Evolutionary conservation across 2,888 invertebrate species (phyloP).

Genomic region (Agrotis clavis): DNA sequence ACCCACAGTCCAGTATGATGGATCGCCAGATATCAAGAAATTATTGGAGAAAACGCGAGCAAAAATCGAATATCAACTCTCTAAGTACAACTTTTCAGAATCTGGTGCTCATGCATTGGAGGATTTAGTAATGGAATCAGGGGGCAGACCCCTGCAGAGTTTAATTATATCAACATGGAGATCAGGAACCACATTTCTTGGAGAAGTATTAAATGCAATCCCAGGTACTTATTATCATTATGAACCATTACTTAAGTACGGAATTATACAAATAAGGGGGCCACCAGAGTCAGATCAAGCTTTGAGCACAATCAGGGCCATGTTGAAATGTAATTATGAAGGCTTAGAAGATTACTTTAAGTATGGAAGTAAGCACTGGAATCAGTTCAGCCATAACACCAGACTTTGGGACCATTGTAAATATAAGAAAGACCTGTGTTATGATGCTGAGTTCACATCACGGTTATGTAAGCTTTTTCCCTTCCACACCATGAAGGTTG

Average conservation of each 20-base stretch:
- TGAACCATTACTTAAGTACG: conserved; percentile 96
- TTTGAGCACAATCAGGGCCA: conserved; percentile 92
- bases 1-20: conserved; percentile 83
- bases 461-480: conserved; percentile 96
- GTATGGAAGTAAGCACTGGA: conserved; percentile 94
- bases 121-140: conserved; percentile 93
- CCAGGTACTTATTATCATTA: conserved; percentile 97
- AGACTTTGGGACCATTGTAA: conserved; percentile 96
- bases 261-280: conserved; percentile 95
- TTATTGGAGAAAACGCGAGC: conserved; percentile 82
- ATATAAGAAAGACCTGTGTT: conserved; percentile 88
- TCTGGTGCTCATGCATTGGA: conserved; percentile 90
- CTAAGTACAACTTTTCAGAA: conserved; percentile 80
- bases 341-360: conserved; percentile 94
- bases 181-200: conserved; percentile 97
- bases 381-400: conserved; percentile 96
- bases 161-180: conserved; percentile 97
- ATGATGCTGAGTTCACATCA: conserved; percentile 92
- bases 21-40: conserved; percentile 81
- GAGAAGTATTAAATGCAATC: conserved; percentile 95
- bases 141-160: conserved; percentile 94
- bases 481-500: conserved; percentile 97
- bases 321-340: conserved; percentile 95
- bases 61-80: conserved; percentile 84
- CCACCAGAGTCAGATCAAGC: conserved; percentile 93